A percentile compares a stretch with the other conserved stretches of the same genome.
phyloP scores from a whole-genome alignment of 1,140 invertebrate species.

The Fopius arisanus region DNA sequence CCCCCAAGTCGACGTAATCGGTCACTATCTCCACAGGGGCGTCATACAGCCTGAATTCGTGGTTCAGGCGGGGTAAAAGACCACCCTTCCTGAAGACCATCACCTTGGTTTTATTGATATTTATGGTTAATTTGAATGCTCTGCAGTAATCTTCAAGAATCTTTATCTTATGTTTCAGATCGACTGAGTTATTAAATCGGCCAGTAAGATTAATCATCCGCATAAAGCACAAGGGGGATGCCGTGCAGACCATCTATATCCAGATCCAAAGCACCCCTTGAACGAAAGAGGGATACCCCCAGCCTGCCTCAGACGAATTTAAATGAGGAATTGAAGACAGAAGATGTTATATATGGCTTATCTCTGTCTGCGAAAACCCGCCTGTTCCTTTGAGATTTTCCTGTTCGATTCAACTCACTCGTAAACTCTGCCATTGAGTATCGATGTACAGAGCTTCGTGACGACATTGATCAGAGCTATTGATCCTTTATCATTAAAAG shows the following conservation, averaged over 20 bases:
- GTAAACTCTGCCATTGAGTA: constrained; percentile 36
- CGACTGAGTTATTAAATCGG: neutral
- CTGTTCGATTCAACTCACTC: constrained; percentile 32
- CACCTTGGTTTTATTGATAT: neutral
- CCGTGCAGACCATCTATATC: neutral
- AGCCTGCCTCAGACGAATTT: neutral
- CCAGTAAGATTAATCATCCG: constrained; percentile 22
- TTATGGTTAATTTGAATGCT: neutral
- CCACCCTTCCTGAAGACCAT: neutral
- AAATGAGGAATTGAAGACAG: neutral
- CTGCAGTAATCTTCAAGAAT: constrained; percentile 28
- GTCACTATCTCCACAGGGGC: neutral
- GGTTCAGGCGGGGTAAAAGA: neutral
- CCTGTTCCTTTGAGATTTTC: constrained; percentile 40
- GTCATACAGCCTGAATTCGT: neutral
- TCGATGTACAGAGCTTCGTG: constrained; percentile 39
- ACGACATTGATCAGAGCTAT: constrained; percentile 39
- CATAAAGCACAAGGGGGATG: constrained; percentile 11
- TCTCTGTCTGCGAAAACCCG: constrained; percentile 39
- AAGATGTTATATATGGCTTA: constrained; percentile 1
- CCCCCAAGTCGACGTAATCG: neutral
- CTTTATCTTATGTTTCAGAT: neutral
- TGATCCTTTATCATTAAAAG: constrained; percentile 40
- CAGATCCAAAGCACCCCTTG: neutral
- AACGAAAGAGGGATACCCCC: neutral